Evolutionary conservation across 53 echinoderm and acorn worm species (phyloP).

Genomic region (Arbacia lixula): DNA sequence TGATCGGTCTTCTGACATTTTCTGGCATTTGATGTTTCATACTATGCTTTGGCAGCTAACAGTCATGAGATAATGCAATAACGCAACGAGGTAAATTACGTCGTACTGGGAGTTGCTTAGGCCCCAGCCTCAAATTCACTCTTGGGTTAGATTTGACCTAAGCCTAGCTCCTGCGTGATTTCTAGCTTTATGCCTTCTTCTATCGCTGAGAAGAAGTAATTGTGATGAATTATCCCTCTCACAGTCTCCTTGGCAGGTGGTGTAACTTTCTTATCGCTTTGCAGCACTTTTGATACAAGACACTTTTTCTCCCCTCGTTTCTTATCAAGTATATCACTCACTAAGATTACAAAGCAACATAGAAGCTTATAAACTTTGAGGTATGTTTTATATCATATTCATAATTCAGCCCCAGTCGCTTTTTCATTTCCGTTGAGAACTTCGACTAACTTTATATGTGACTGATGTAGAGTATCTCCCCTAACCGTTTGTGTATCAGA

Average conservation of each 20-base stretch:
- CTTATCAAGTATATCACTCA: too few relatives aligned
- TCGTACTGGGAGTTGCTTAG: slow-evolving; percentile 20
- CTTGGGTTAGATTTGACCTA: background rate
- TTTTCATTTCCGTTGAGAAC: too few relatives aligned
- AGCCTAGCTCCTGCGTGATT: background rate
- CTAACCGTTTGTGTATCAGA: too few relatives aligned
- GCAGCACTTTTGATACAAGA: background rate
- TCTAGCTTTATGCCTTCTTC: background rate
- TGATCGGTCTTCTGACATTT: slow-evolving; percentile 33
- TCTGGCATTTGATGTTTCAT: slow-evolving; percentile 41
- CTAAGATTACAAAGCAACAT: too few relatives aligned
- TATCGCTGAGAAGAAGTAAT: background rate
- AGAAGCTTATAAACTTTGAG: too few relatives aligned
- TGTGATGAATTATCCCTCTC: background rate
- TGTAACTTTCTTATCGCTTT: background rate
- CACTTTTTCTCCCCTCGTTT: too few relatives aligned
- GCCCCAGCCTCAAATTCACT: background rate
- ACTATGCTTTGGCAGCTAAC: background rate
- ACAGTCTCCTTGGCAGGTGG: background rate
- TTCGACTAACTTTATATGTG: too few relatives aligned
- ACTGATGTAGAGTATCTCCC: too few relatives aligned
- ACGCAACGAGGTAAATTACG: slow-evolving; percentile 13
- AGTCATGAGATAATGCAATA: slow-evolving; percentile 1
- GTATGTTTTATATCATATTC: too few relatives aligned
- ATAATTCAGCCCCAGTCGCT: too few relatives aligned